These are phyloP conservation scores for Oreochromis niloticus DNA, from an alignment of 2,113 vertebrate species.

Conservation along the genomic window DNA sequence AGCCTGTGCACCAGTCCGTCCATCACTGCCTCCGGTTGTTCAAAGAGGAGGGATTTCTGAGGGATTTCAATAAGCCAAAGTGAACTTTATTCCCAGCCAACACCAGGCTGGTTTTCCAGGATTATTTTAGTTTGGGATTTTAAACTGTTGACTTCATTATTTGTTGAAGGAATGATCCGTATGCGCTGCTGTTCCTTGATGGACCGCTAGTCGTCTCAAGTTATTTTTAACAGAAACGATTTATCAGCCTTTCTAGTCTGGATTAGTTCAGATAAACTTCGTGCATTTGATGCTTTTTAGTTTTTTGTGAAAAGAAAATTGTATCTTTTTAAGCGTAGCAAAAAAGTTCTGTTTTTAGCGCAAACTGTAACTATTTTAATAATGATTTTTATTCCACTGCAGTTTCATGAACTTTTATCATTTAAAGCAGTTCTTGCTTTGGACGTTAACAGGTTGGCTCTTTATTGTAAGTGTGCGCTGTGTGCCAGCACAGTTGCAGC, in stretches of 20 bases:
- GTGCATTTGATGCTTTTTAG: not conserved
- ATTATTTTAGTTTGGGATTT: not conserved
- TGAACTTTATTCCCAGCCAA: not conserved
- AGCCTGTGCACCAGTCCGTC: constrained; percentile 43
- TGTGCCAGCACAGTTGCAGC: not conserved
- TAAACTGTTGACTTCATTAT: not conserved
- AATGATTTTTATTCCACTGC: not conserved
- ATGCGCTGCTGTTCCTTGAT: constrained; percentile 15
- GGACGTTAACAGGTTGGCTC: not conserved
- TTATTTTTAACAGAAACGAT: constrained; percentile 35
- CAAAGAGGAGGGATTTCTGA: not conserved
- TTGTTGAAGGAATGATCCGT: constrained; percentile 1
- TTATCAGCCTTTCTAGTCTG: constrained; percentile 16
- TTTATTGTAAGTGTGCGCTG: not conserved
- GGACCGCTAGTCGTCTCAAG: not conserved
- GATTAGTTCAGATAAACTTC: not conserved
- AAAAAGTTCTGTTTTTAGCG: not conserved
- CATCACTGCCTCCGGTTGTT: constrained; percentile 12
- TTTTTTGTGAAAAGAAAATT: accelerated
- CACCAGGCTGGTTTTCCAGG: not conserved
- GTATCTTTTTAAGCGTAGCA: not conserved
- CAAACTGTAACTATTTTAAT: accelerated
- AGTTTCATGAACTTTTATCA: not conserved
- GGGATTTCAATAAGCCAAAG: not conserved
- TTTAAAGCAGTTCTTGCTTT: not conserved